These are phyloP conservation scores for Drosophila cracens DNA, from an alignment of 2,888 invertebrate genomes.

Conservation along the genomic window DNA sequence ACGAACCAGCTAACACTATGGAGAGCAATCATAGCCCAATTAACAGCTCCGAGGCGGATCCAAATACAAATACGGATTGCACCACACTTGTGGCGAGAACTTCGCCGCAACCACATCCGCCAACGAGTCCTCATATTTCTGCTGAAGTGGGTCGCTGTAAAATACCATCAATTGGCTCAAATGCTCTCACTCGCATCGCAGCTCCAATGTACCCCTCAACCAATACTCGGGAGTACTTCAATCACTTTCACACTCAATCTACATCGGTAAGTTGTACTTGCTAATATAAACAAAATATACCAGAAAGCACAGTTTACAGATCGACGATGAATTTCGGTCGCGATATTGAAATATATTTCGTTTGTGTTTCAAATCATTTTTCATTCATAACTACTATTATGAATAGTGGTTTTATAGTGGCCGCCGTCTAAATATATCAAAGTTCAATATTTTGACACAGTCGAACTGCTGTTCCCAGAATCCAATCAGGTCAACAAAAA, in stretches of 20 bases:
- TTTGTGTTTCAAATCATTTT: too few species aligned
- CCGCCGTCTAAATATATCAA: too few species aligned
- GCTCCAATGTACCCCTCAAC: slow-evolving; percentile 85
- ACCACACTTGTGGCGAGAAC: slow-evolving; percentile 67
- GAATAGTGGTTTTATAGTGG: too few species aligned
- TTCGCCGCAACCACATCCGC: slow-evolving; percentile 54
- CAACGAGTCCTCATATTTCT: slow-evolving; percentile 46
- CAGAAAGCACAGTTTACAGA: too few species aligned
- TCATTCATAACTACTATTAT: too few species aligned
- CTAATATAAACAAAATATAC: too few species aligned
- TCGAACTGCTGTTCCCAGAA: too few species aligned
- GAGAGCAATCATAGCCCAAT: slow-evolving; percentile 62
- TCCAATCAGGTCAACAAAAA: too few species aligned
- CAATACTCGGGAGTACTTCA: slow-evolving; percentile 89
- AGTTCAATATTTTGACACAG: too few species aligned
- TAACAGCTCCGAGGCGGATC: slow-evolving; percentile 34
- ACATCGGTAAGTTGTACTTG: slow-evolving; percentile 85
- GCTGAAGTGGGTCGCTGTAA: slow-evolving; percentile 52
- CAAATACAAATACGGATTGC: slow-evolving; percentile 34
- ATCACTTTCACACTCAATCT: slow-evolving; percentile 97
- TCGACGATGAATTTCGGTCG: too few species aligned
- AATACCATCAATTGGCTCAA: slow-evolving; percentile 53
- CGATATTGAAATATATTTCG: too few species aligned
- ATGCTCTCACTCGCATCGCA: slow-evolving; percentile 83
- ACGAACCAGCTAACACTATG: slow-evolving; percentile 20